Percentiles rank a stretch among this genome's conserved stretches.
Conservation (phyloP, 2,113 vertebrate genomes). For the Petromus typicus region DNA sequence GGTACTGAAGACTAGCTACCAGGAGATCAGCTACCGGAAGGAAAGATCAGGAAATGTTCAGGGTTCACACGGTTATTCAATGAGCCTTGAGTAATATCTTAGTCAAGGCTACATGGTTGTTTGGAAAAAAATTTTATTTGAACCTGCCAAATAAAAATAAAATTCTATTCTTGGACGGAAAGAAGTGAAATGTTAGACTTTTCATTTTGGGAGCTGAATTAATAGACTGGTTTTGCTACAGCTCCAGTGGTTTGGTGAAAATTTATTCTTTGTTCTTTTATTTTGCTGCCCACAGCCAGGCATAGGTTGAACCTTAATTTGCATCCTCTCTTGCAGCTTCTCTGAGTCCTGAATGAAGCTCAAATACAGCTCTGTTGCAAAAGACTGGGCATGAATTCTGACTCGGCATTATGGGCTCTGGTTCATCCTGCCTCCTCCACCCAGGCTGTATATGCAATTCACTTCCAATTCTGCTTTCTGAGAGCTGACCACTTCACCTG, state of each 20-base stretch:
- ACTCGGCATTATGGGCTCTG: not conserved
- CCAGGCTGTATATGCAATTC: no score
- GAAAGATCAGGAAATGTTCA: not conserved
- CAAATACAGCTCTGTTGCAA: not conserved
- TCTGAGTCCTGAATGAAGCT: not conserved
- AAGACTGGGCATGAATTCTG: not conserved
- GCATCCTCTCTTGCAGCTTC: not conserved
- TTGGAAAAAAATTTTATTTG: not conserved
- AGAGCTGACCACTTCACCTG: not conserved
- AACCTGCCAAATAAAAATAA: not conserved
- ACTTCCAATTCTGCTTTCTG: not conserved
- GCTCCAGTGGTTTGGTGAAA: not conserved
- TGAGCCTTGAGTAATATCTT: not conserved
- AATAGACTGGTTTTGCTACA: not conserved
- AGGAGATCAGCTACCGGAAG: not conserved
- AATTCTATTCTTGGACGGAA: not conserved
- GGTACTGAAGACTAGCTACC: not conserved
- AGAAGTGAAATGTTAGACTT: not conserved
- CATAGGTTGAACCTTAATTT: not conserved
- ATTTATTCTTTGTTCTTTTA: not conserved
- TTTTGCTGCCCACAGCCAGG: not conserved
- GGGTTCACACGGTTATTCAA: not conserved
- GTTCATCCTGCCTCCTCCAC: not conserved
- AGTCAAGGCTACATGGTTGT: not conserved
- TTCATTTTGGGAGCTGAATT: not conserved